Conservation (phyloP, 92 coral and sea anemone genomes). For the Anthopleura xanthogrammica region DNA sequence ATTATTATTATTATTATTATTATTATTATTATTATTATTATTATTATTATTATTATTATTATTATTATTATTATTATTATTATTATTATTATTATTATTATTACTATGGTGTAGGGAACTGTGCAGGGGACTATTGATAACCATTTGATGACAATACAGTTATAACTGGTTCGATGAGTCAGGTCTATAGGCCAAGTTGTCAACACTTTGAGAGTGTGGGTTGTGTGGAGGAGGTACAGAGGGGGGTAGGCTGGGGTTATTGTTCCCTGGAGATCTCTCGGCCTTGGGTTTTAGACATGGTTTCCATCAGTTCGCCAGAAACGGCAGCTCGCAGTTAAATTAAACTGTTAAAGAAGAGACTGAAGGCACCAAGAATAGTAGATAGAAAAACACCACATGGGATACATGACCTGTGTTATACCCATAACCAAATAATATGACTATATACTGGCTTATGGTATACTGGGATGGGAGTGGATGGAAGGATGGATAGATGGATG, state of each 20-base stretch:
- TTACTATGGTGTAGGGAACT: no score
- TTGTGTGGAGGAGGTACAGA: slow-evolving; percentile 87
- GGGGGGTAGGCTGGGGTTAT: slow-evolving; percentile 71
- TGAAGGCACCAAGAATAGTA: slow-evolving; percentile 89
- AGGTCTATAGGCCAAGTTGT: slow-evolving; percentile 59
- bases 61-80: no score
- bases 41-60: no score
- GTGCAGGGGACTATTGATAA: no score
- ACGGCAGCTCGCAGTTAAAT: slow-evolving; percentile 93
- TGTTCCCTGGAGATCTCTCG: slow-evolving; percentile 30
- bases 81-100: no score
- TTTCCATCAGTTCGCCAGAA: slow-evolving; percentile 93
- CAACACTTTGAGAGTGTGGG: slow-evolving; percentile 75
- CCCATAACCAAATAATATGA: background rate
- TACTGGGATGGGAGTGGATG: background rate
- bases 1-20: no score
- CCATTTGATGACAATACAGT: background rate
- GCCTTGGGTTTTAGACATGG: slow-evolving; percentile 61
- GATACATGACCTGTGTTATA: slow-evolving; percentile 59
- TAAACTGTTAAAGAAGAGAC: slow-evolving; percentile 80
- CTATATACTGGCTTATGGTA: background rate
- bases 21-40: no score
- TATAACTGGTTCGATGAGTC: slow-evolving; percentile 25
- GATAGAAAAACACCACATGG: slow-evolving; percentile 86
- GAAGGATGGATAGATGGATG: no score